phyloP scores from a whole-genome alignment of 2,888 invertebrate species.

The Miltochrista miniata region DNA sequence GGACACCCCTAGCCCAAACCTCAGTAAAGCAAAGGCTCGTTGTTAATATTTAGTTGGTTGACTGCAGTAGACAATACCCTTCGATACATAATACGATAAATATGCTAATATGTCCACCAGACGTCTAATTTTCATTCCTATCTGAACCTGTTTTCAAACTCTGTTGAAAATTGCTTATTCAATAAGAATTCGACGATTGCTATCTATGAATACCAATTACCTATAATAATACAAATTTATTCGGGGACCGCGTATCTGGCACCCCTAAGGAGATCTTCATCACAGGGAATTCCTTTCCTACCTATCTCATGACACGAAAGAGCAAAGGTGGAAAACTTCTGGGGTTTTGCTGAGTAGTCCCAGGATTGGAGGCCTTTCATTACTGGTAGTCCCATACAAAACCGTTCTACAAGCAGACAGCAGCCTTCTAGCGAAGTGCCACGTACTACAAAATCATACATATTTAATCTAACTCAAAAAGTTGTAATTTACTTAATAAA shows the following conservation, averaged over 20 bases:
- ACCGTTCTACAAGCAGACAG: too few relatives aligned
- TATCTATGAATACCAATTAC: background rate
- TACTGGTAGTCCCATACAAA: background rate
- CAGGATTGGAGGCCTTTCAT: too few relatives aligned
- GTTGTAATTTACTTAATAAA: background rate
- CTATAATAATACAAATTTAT: background rate
- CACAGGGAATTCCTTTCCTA: too few relatives aligned
- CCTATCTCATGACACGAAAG: too few relatives aligned
- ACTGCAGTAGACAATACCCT: slow-evolving; percentile 26
- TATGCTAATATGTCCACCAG: slow-evolving; percentile 30
- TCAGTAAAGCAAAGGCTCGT: background rate
- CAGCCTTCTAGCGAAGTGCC: too few relatives aligned
- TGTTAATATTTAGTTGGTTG: slow-evolving; percentile 11
- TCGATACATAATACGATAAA: slow-evolving; percentile 29
- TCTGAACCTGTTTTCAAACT: slow-evolving; percentile 25
- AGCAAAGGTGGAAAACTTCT: too few relatives aligned
- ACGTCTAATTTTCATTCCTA: slow-evolving; percentile 35
- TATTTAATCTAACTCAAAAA: background rate
- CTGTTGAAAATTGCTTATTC: slow-evolving; percentile 5
- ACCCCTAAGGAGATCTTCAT: too few relatives aligned
- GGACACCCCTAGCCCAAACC: background rate
- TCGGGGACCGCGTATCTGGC: too few relatives aligned
- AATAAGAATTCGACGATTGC: background rate
- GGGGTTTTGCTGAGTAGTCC: too few relatives aligned
- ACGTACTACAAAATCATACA: background rate